These are phyloP conservation scores for Balearica regulorum DNA, from an alignment of 2,797 vertebrate species.

Conservation along the genomic window DNA sequence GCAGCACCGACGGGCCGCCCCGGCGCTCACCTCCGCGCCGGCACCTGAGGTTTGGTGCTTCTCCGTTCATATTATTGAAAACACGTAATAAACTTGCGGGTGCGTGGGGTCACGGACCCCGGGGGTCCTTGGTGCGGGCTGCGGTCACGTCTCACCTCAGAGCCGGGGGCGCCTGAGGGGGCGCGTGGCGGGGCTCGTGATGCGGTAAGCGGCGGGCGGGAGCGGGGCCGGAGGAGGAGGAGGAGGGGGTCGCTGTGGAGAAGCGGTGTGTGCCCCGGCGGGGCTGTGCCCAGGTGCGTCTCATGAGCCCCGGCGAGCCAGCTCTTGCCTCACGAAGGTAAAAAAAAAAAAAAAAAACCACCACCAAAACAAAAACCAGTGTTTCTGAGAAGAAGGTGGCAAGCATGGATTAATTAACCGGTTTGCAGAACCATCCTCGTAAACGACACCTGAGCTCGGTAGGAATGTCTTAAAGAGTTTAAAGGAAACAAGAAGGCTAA, in stretches of 20 bases:
- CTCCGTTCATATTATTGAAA: not conserved
- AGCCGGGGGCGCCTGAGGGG: not conserved
- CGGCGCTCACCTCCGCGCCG: accelerated
- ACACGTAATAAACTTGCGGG: accelerated
- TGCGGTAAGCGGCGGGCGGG: no score
- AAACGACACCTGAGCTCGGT: not conserved
- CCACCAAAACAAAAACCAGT: no score
- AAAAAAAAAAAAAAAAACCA: not conserved
- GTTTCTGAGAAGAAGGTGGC: no score
- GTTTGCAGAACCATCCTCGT: accelerated
- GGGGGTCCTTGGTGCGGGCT: not conserved
- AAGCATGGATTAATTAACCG: accelerated
- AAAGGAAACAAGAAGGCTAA: no score
- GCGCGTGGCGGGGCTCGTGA: accelerated
- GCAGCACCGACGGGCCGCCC: accelerated
- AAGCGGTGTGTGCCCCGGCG: accelerated
- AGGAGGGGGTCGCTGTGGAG: not conserved
- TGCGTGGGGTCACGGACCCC: accelerated
- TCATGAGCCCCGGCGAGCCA: accelerated
- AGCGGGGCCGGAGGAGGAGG: no score
- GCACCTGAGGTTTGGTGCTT: accelerated
- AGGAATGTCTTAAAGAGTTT: not conserved
- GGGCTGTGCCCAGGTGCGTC: accelerated
- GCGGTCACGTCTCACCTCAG: accelerated
- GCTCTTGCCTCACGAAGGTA: accelerated